phyloP scores from a whole-genome alignment of 1,140 invertebrate genomes.

The Brachionus angularis region DNA sequence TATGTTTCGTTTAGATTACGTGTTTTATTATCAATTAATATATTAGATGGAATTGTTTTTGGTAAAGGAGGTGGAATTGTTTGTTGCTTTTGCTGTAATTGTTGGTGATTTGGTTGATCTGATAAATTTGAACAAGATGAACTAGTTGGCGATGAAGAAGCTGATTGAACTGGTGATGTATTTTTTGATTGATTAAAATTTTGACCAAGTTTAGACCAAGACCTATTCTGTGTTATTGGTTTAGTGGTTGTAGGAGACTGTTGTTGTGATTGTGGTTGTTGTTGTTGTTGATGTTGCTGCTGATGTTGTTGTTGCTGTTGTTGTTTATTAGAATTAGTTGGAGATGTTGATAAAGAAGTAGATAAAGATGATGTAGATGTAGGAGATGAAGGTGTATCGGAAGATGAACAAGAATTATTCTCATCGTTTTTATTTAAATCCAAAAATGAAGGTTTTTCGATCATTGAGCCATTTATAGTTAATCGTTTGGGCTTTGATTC shows the following conservation, averaged over 20 bases:
- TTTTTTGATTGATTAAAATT: background rate
- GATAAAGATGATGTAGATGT: too few relatives aligned
- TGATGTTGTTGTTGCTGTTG: background rate
- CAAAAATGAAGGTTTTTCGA: too few relatives aligned
- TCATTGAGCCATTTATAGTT: too few relatives aligned
- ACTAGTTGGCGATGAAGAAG: background rate
- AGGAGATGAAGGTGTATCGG: too few relatives aligned
- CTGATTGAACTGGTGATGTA: background rate
- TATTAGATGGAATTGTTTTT: too few relatives aligned
- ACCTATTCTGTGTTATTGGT: background rate
- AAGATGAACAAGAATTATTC: too few relatives aligned
- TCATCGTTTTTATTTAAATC: too few relatives aligned
- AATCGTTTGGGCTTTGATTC: too few relatives aligned
- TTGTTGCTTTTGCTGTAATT: background rate
- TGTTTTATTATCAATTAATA: too few relatives aligned
- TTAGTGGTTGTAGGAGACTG: background rate
- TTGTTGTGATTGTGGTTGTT: background rate
- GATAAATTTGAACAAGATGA: constrained; percentile 3
- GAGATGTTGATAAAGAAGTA: too few relatives aligned
- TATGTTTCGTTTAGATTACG: background rate
- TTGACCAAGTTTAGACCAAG: too few relatives aligned
- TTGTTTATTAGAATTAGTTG: background rate
- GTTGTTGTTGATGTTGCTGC: constrained; percentile 1
- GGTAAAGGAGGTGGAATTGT: background rate
- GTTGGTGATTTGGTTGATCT: background rate